Evolutionary conservation across 1,140 invertebrate species (phyloP).

Genomic region (Drosophila tani): DNA sequence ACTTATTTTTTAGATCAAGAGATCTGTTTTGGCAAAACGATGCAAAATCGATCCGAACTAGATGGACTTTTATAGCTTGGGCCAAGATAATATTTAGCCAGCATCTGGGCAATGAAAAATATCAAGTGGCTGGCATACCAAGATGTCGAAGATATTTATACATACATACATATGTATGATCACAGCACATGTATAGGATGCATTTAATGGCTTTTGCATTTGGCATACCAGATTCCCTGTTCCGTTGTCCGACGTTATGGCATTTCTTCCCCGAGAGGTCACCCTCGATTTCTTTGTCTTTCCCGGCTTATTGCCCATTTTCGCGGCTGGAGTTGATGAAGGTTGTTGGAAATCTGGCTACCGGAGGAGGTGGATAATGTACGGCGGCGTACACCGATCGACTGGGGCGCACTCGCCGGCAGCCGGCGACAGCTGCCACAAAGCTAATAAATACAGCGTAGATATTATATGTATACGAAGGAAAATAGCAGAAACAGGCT

Average conservation of each 20-base stretch:
- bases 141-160: background rate
- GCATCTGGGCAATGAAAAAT: slow-evolving; percentile 57
- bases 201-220: slow-evolving; percentile 8
- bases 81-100: slow-evolving; percentile 31
- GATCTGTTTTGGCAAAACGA: background rate
- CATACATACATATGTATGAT: background rate
- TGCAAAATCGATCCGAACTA: background rate
- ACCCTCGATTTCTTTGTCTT: slow-evolving; percentile 40
- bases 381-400: slow-evolving; percentile 23
- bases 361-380: slow-evolving; percentile 36
- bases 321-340: background rate
- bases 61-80: background rate
- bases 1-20: too few relatives aligned
- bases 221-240: slow-evolving; percentile 52
- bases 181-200: background rate
- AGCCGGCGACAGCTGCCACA: slow-evolving; percentile 32
- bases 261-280: background rate
- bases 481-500: slow-evolving; percentile 25
- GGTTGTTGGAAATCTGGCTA: background rate
- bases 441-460: slow-evolving; percentile 19
- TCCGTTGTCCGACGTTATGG: background rate
- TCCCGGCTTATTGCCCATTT: slow-evolving; percentile 65
- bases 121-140: slow-evolving; percentile 26
- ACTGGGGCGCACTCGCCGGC: slow-evolving; percentile 6
- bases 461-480: slow-evolving; percentile 7